Conservation (phyloP, 2,797 vertebrate species). For the Danio tinwini region DNA sequence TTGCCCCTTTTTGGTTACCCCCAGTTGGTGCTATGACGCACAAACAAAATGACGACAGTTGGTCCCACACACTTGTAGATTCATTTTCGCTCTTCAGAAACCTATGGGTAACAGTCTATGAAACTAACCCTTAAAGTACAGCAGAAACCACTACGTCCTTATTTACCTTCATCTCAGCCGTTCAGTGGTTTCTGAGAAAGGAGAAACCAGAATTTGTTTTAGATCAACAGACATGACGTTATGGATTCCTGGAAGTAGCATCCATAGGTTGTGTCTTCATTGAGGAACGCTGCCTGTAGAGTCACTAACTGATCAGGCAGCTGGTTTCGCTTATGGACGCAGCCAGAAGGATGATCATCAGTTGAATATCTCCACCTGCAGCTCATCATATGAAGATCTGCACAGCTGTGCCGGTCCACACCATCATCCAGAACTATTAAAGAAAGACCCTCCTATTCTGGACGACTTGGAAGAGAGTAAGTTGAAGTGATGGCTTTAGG, state of each 20-base stretch:
- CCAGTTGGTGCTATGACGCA: too few relatives aligned
- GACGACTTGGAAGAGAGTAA: neutral
- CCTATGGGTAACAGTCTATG: too few relatives aligned
- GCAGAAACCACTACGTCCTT: conserved; percentile 1
- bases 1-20: too few relatives aligned
- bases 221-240: conserved; percentile 16
- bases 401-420: conserved; percentile 55
- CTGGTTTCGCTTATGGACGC: conserved; percentile 15
- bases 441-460: conserved; percentile 36
- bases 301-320: conserved; percentile 19
- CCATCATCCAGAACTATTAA: conserved; percentile 52
- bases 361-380: conserved; percentile 61
- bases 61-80: too few relatives aligned
- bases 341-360: conserved; percentile 35
- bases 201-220: neutral
- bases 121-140: neutral
- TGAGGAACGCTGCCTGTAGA: neutral
- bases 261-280: conserved; percentile 2
- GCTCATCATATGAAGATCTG: conserved; percentile 53
- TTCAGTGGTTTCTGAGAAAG: conserved; percentile 40
- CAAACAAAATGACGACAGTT: too few relatives aligned
- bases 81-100: too few relatives aligned
- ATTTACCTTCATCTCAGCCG: conserved; percentile 1
- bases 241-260: neutral
- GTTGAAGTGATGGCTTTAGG: conserved; percentile 45